Evolutionary conservation across 1,140 invertebrate genomes (phyloP).

Genomic region (Solenopsis fugax): DNA sequence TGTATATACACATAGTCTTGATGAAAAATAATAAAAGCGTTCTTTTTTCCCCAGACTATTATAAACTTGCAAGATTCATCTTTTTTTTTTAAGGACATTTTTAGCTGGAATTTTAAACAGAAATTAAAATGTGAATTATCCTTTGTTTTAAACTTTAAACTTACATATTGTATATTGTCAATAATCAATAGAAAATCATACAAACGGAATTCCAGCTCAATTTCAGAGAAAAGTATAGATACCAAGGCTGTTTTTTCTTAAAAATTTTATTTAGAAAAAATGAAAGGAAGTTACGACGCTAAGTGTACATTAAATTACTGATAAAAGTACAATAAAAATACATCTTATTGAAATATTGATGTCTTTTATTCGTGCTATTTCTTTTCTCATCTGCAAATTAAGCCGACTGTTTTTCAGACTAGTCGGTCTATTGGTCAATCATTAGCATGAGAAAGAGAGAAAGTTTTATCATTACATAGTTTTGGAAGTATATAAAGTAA

Average conservation of each 20-base stretch:
- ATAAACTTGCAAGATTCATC: no score
- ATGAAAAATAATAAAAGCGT: no score
- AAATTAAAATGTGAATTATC: no score
- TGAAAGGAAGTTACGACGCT: neutral
- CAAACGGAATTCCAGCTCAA: no score
- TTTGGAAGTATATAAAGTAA: conserved; percentile 50
- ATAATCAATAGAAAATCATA: no score
- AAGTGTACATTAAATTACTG: neutral
- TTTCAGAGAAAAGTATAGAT: neutral
- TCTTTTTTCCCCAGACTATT: no score
- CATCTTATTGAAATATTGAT: conserved; percentile 46
- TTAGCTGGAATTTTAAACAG: no score
- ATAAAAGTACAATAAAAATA: conserved; percentile 16
- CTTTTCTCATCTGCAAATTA: conserved; percentile 24
- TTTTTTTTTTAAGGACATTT: no score
- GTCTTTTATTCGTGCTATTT: conserved; percentile 21
- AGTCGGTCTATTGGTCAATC: conserved; percentile 22
- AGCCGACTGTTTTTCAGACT: neutral
- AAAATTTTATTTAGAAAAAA: neutral
- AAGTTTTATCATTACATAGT: conserved; percentile 34
- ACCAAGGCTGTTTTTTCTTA: neutral
- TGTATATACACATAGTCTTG: no score
- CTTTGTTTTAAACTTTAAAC: no score
- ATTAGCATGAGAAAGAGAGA: conserved; percentile 23
- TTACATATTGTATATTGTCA: no score